Conservation (phyloP, 2,888 invertebrate genomes). For the Agelastica alni region DNA sequence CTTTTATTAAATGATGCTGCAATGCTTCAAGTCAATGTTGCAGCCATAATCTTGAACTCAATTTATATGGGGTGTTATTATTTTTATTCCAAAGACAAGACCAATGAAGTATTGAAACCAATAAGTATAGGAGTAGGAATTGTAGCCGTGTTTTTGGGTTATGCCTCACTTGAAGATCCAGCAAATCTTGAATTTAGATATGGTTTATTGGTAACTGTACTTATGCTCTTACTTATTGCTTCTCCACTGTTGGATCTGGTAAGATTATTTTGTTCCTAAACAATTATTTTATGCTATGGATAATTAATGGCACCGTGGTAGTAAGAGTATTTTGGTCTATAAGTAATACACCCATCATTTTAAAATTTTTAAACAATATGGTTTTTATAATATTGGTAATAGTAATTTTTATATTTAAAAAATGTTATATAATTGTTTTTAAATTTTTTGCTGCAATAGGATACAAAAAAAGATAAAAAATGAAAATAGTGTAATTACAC, state of each 20-base stretch:
- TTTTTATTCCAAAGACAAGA: conserved; percentile 63
- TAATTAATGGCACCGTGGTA: too few relatives aligned
- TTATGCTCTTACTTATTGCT: conserved; percentile 70
- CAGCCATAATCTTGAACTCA: conserved; percentile 71
- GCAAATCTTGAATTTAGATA: conserved; percentile 69
- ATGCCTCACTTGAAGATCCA: conserved; percentile 69
- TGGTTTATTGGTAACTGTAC: conserved; percentile 70
- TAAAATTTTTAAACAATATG: too few relatives aligned
- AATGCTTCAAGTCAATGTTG: conserved; percentile 78
- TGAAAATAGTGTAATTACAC: too few relatives aligned
- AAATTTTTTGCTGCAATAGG: too few relatives aligned
- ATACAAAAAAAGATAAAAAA: too few relatives aligned
- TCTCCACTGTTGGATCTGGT: conserved; percentile 73
- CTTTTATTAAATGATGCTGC: conserved; percentile 72
- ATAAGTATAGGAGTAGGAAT: conserved; percentile 63
- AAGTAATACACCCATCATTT: too few relatives aligned
- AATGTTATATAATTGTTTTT: too few relatives aligned
- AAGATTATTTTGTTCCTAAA: conserved; percentile 45
- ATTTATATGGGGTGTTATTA: conserved; percentile 71
- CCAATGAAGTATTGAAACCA: conserved; percentile 60
- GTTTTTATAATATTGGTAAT: too few relatives aligned
- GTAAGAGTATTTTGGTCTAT: too few relatives aligned
- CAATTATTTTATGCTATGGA: too few relatives aligned
- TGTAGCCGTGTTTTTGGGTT: conserved; percentile 64
- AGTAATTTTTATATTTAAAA: too few relatives aligned